These are phyloP conservation scores for Salvelinus namaycush DNA, from an alignment of 2,113 vertebrate genomes.

Conservation along the genomic window DNA sequence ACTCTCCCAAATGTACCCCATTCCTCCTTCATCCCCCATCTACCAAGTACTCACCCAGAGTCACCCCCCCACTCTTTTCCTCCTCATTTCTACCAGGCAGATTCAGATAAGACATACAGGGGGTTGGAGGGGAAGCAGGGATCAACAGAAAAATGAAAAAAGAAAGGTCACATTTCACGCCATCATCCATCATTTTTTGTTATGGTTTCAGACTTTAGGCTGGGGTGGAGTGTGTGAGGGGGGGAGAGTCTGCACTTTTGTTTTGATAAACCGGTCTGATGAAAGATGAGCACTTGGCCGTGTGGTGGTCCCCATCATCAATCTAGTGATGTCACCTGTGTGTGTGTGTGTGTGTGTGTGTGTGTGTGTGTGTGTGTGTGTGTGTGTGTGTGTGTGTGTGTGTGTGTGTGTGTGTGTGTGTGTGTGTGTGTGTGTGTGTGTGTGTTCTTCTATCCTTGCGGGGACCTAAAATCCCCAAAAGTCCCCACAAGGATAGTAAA, in stretches of 20 bases:
- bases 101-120: slow-evolving; percentile 44
- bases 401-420: background rate
- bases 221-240: background rate
- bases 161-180: slow-evolving; percentile 58
- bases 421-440: background rate
- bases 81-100: slow-evolving; percentile 21
- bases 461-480: no score
- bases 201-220: slow-evolving; percentile 24
- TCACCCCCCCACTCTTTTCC: background rate
- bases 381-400: background rate
- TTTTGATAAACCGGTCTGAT: slow-evolving; percentile 41
- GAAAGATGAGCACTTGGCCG: slow-evolving; percentile 53
- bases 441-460: background rate
- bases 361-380: background rate
- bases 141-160: slow-evolving; percentile 54
- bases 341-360: background rate
- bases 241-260: background rate
- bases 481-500: no score
- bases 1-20: background rate
- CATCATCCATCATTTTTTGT: slow-evolving; percentile 67
- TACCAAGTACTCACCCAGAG: background rate
- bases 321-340: background rate
- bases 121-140: slow-evolving; percentile 15
- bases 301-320: no score
- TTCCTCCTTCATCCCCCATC: background rate